Base-by-base conservation (phyloP, 1,140 invertebrate genomes). In the Mercenaria mercenaria region DNA sequence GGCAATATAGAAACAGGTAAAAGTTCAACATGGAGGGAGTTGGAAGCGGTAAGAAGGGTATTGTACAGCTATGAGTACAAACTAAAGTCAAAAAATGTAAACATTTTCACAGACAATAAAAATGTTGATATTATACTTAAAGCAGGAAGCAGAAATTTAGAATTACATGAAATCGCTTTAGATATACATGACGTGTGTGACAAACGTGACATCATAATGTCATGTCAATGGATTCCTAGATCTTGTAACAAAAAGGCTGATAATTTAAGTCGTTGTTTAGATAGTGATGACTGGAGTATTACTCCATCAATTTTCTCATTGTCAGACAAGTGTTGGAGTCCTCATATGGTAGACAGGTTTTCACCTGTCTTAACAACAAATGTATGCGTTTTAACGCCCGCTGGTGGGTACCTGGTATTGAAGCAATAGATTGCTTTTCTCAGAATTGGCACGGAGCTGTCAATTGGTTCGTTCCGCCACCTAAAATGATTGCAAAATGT, bases 271-370 rank as follows among this genome's bases (percentile, higher is more conserved):
- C 37, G 72, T 20, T 76, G 37, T 39, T 10, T 8, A 4, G 59
- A 90, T 39, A 56, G 69, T 41, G 88, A 90, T 79, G 81, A 90
- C 29, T 89, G 67, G 81, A 85, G 20, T 84, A 50, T 50, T 67
- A 83, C 79, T 20, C 20, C 52, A 32, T 47, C 52, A 15, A 20
- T 56, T 56, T 56, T 56, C 23, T n/a, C 8, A 4, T 56, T 11
- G 6, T n/a, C 20, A 56, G 52, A 56, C 52, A 56, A n/a, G 4
- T 11, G 4, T 23, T 56, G 52, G 52, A 20, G 52, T 15, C 52
- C 52, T 3, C 23, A 56, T n/a, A 56, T 20, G 10, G 23, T 56
- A 4, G 52, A 56, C 23, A 56, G 52, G 20, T 56, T 56, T 56
- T 6, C 52, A 11, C 4, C 52, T 20, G 20, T 56, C 4, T 23